Percentiles rank a stretch among this genome's conserved stretches.
These are phyloP conservation scores for Erpetoichthys calabaricus DNA, from an alignment of 2,797 vertebrate species.

Conservation along the genomic window DNA sequence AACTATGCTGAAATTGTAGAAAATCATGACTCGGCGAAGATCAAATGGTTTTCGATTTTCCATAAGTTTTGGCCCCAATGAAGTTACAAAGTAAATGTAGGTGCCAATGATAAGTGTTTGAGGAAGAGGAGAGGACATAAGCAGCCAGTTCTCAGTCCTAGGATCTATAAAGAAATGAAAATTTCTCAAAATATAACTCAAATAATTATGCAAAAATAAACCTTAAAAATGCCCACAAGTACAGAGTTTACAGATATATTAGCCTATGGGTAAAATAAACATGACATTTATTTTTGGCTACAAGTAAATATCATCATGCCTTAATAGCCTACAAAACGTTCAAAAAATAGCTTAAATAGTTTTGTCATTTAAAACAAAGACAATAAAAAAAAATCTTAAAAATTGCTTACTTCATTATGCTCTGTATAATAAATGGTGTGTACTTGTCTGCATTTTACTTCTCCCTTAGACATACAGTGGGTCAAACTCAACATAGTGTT, in stretches of 20 bases:
- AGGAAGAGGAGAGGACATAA: conserved; percentile 82
- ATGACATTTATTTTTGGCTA: too few species aligned
- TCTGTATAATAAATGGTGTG: too few species aligned
- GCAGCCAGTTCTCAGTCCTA: conserved; percentile 64
- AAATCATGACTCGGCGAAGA: conserved; percentile 63
- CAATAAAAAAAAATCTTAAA: too few species aligned
- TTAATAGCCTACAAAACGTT: too few species aligned
- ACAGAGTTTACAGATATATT: not conserved
- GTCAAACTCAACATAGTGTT: too few species aligned
- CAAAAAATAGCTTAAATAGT: not conserved
- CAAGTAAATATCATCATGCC: not conserved
- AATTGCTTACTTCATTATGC: too few species aligned
- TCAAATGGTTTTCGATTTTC: conserved; percentile 86
- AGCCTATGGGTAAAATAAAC: too few species aligned
- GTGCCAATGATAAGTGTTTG: conserved; percentile 65
- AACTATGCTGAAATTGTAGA: conserved; percentile 83
- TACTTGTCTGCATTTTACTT: too few species aligned
- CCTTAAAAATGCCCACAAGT: conserved; percentile 1
- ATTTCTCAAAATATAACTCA: conserved; percentile 1
- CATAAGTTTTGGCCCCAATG: conserved; percentile 82
- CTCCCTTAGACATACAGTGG: too few species aligned
- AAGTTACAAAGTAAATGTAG: conserved; percentile 82
- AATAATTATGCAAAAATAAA: conserved; percentile 5
- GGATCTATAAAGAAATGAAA: conserved; percentile 48
- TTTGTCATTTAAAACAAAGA: too few species aligned